These are phyloP conservation scores for Ommatoiulus sabulosus DNA, from an alignment of 2,888 invertebrate species.

Conservation along the genomic window DNA sequence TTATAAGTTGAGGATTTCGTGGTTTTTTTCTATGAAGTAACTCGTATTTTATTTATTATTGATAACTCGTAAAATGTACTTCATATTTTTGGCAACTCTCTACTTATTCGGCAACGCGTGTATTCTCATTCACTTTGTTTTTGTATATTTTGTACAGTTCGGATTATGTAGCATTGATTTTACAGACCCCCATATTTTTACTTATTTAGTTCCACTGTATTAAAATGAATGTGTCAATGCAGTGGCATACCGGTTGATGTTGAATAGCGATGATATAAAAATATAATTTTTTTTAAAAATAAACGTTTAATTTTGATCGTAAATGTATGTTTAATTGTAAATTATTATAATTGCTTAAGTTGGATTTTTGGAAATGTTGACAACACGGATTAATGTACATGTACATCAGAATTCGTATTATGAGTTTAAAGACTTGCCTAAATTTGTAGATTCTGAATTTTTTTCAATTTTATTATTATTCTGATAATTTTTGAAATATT, in stretches of 20 bases:
- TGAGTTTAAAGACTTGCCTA: no score
- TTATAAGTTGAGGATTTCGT: not conserved
- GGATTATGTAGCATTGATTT: not conserved
- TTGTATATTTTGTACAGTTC: conserved; percentile 38
- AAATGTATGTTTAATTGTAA: not conserved
- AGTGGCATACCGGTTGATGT: not conserved
- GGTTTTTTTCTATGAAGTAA: not conserved
- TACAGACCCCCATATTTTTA: not conserved
- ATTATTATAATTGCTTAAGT: no score
- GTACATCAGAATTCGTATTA: no score
- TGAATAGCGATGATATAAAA: not conserved
- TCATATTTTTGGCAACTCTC: not conserved
- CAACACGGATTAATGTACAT: no score
- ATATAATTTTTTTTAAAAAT: not conserved
- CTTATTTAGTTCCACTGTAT: not conserved
- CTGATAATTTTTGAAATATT: no score
- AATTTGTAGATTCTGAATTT: no score
- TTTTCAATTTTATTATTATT: no score
- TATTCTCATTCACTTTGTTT: not conserved
- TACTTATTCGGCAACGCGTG: not conserved
- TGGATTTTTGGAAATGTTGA: no score
- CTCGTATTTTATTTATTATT: not conserved
- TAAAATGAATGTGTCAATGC: not conserved
- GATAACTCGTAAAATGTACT: not conserved
- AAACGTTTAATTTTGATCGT: not conserved